These are phyloP conservation scores for Coelopa frigida DNA, from an alignment of 1,140 invertebrate species.

Conservation along the genomic window DNA sequence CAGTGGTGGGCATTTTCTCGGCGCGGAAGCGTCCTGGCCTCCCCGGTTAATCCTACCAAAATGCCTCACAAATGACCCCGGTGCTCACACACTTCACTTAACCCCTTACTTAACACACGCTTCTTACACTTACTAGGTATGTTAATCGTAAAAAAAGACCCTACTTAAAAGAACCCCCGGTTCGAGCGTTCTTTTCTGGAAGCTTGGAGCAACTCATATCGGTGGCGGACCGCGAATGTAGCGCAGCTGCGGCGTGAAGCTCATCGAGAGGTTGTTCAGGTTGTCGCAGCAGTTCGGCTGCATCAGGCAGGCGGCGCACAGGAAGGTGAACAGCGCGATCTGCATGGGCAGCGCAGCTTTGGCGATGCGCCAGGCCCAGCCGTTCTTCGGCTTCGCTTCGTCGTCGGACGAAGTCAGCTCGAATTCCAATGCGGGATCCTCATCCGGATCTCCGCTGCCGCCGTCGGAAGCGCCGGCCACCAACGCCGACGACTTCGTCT, in stretches of 20 bases:
- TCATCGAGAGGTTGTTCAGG: constrained; percentile 73
- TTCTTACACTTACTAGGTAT: too few relatives aligned
- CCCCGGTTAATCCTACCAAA: too few relatives aligned
- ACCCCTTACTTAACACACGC: too few relatives aligned
- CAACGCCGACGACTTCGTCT: not conserved
- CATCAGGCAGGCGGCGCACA: constrained; percentile 72
- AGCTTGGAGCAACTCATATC: constrained; percentile 50
- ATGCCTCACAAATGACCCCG: too few relatives aligned
- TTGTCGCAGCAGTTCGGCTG: constrained; percentile 79
- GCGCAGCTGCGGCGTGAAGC: constrained; percentile 73
- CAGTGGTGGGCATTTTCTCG: too few relatives aligned
- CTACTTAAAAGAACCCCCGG: too few relatives aligned
- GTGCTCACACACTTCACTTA: too few relatives aligned
- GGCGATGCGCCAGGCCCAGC: constrained; percentile 69
- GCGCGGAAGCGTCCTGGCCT: too few relatives aligned
- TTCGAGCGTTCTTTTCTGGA: too few relatives aligned
- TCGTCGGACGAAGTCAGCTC: constrained; percentile 27
- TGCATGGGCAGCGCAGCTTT: constrained; percentile 73
- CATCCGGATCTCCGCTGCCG: constrained; percentile 32
- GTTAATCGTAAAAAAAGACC: too few relatives aligned
- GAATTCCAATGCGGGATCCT: constrained; percentile 33
- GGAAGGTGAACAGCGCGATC: constrained; percentile 69
- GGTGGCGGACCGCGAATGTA: constrained; percentile 81
- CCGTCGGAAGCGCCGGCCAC: constrained; percentile 13
- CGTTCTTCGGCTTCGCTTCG: constrained; percentile 48